Evolutionary conservation across 2,797 vertebrate species (phyloP), one percentile per base, ranked within the genome.

Genomic region (Propithecus perrieri): DNA sequence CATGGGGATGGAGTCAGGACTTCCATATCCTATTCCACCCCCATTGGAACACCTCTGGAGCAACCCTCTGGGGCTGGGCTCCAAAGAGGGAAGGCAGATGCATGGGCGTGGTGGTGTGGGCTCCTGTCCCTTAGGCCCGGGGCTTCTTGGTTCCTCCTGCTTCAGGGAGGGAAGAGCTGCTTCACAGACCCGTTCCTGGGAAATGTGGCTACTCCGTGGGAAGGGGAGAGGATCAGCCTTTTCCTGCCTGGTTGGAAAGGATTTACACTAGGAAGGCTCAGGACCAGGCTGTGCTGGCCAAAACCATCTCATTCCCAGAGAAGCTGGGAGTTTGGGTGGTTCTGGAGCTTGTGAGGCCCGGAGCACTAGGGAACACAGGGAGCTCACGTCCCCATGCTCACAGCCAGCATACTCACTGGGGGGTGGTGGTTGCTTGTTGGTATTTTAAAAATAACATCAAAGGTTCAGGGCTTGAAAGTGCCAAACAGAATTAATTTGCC

Each of bases 371-470:
- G 59, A 61, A 35, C 24, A 0, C 61, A 74, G 57, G 35, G 38
- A 43, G 59, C 78, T 92, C n/a, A 57, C 12, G 17, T 20, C 48
- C 35, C 24, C 30, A 9, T 22, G 69, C 14, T 89, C 71, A 71
- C 12, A 76, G 85, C 50, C 59, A 76, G 17, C 13, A n/a, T 35
- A 48, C 35, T 20, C 43, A 38, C 0, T 33, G n/a, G n/a, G 38
- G 30, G 41, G 24, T 18, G 10, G 33, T 22, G n/a, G 28, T 7
- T 88, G 48, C 72, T 96, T 91, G 35, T 48, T 85, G 83, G 78
- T 76, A 9, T 84, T 92, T 92, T 53, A 8, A 91, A 91, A 85
- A 72, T 65, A 95, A 88, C 41, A 41, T 38, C 24, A 74, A 85
- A 61, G 46, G 43, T 55, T 55, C 13, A 41, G 63, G 55, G 35